A percentile compares a stretch with the other conserved stretches of the same genome.
Conservation (phyloP, 2,113 vertebrate genomes). For the Echinops telfairi region DNA sequence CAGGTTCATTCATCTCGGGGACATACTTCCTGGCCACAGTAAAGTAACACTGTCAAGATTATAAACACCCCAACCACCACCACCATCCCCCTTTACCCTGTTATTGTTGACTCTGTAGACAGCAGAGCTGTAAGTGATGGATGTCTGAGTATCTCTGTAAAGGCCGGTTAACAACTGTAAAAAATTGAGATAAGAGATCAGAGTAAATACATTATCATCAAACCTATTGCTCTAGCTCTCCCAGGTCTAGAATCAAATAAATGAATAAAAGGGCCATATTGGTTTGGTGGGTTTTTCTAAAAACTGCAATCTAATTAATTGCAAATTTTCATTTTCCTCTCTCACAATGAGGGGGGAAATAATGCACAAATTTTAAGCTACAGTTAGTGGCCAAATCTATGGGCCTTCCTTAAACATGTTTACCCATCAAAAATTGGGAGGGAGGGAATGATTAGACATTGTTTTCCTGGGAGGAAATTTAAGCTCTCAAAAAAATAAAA, state of each 20-base stretch:
- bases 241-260: background rate
- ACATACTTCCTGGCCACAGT: background rate
- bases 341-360: background rate
- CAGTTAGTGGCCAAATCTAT: background rate
- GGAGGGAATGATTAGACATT: background rate
- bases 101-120: slow-evolving; percentile 89
- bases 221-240: background rate
- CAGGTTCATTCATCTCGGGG: background rate
- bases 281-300: background rate
- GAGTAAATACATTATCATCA: background rate
- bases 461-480: slow-evolving; percentile 25
- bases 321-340: slow-evolving; percentile 41
- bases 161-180: slow-evolving; percentile 92
- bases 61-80: background rate
- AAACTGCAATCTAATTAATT: slow-evolving; percentile 34
- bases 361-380: background rate
- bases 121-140: slow-evolving; percentile 93
- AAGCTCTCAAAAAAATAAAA: slow-evolving; percentile 45
- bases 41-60: background rate
- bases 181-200: background rate
- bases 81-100: slow-evolving; percentile 85
- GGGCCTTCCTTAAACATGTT: slow-evolving; percentile 33
- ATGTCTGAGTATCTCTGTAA: slow-evolving; percentile 94
- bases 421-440: slow-evolving; percentile 1
- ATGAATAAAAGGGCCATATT: background rate